Evolutionary conservation across 2,113 vertebrate species (phyloP).

Genomic region (Tachysurus fulvidraco): DNA sequence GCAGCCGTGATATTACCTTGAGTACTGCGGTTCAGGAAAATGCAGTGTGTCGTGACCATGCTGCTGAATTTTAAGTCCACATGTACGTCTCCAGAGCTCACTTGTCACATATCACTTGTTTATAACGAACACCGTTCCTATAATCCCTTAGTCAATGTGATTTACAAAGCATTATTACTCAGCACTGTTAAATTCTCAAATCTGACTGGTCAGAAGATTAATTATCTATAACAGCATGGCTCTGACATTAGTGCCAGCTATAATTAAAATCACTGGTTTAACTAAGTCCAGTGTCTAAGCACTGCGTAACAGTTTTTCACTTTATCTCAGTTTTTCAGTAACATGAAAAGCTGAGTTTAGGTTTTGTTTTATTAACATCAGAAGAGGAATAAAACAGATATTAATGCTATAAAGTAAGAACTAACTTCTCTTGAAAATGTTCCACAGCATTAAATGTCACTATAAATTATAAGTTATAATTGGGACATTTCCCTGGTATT

Average conservation of each 20-base stretch:
- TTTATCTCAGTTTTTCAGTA: not conserved
- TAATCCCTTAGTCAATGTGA: not conserved
- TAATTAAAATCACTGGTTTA: slow-evolving; percentile 4
- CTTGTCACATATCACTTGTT: not conserved
- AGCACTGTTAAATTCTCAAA: not conserved
- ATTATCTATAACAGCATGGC: not conserved
- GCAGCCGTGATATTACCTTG: slow-evolving; percentile 13
- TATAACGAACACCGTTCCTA: not conserved
- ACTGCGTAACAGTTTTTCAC: not conserved
- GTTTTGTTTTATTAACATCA: not conserved
- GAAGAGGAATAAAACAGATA: not conserved
- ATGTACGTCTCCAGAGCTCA: not conserved
- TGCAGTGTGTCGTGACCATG: not conserved
- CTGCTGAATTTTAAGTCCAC: not conserved
- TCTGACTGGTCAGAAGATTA: not conserved
- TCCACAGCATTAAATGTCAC: not conserved
- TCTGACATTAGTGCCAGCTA: not conserved
- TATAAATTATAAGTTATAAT: not conserved
- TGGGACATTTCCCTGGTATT: not conserved
- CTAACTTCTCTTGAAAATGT: not conserved
- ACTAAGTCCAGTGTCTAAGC: not conserved
- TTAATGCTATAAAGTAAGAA: not conserved
- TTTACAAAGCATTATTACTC: not conserved
- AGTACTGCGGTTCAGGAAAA: slow-evolving; percentile 16
- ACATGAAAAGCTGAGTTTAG: not conserved